Evolutionary conservation across 1,140 invertebrate genomes (phyloP).

Genomic region (Drosophila lacteicornis): DNA sequence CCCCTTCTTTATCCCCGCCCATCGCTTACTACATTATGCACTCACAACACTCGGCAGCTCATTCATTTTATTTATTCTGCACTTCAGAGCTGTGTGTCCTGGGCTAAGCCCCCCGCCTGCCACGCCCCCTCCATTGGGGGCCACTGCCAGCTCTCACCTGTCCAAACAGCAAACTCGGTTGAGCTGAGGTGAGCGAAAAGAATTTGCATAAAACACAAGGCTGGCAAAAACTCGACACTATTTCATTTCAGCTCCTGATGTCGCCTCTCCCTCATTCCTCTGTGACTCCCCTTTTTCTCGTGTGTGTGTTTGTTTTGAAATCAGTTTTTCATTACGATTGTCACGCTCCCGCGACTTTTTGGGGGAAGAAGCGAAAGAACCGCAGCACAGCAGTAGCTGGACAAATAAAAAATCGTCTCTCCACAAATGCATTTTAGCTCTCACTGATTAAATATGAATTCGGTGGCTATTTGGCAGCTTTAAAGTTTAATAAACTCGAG

Average conservation of each 20-base stretch:
- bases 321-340: constrained; percentile 74
- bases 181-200: constrained; percentile 57
- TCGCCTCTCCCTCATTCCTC: constrained; percentile 4
- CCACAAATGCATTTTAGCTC: constrained; percentile 53
- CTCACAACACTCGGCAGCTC: constrained; percentile 74
- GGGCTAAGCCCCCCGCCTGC: constrained; percentile 22
- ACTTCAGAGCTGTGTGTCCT: constrained; percentile 73
- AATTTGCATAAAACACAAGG: constrained; percentile 80
- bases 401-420: constrained; percentile 18
- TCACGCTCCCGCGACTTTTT: constrained; percentile 46
- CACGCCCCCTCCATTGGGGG: constrained; percentile 11
- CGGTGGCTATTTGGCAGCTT: constrained; percentile 29
- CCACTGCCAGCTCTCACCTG: constrained; percentile 46
- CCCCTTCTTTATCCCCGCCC: not conserved
- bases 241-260: constrained; percentile 61
- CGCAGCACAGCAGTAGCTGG: constrained; percentile 2
- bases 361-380: constrained; percentile 31
- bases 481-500: constrained; percentile 22
- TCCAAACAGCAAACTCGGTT: constrained; percentile 64
- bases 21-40: constrained; percentile 72
- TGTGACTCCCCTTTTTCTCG: not conserved
- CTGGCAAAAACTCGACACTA: constrained; percentile 74
- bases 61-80: constrained; percentile 81
- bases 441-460: constrained; percentile 24
- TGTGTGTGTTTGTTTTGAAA: constrained; percentile 58